Evolutionary conservation across 2,797 vertebrate species (phyloP), one percentile per base, ranked within the genome.

Genomic region (Helicolenus hilgendorfi): DNA sequence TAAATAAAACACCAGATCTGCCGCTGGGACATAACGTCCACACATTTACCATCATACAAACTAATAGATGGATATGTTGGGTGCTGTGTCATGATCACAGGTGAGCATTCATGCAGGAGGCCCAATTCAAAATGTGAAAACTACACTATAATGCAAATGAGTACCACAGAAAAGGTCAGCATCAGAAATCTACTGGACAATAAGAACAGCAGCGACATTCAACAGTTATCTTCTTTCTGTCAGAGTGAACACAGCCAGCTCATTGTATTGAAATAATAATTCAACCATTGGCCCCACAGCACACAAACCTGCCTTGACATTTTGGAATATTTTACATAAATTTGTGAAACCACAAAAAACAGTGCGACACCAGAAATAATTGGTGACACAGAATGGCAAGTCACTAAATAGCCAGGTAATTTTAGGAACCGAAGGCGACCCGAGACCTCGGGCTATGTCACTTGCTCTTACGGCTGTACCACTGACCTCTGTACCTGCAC

Each of bases 361-460:
- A 35, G 26, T 24, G 7, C 69, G 4, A 70, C 4, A n/a, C 20
- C 49, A n/a, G 7, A 36, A 2, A 24, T 22, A 60, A 31, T 58
- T 31, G 49, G 20, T 75, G 68, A 85, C 72, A 62, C 4, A n/a
- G 15, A 58, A 36, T 35, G 45, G 53, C 35, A 76, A 67, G 27
- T 76, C 55, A 53, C 33, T 58, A 71, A 86, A 85, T 85, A 71
- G 41, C 35, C 22, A 36, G 70, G 81, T 86, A 33, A 91, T 88
- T 93, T 94, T 84, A 92, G 91, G 81, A 90, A 67, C 22, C 81
- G 83, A 78, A 92, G 68, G 88, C 70, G 94, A 94, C 77, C 71
- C 49, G 84, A 90, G 60, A 89, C 56, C 41, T 13, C n/a, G 49
- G 67, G 35, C 77, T 64, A 13, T 60, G 87, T 88, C 92, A 87